A percentile compares a stretch with the other conserved stretches of the same genome.
phyloP scores from a whole-genome alignment of 1,140 invertebrate genomes.

The Ceratina calcarata region DNA sequence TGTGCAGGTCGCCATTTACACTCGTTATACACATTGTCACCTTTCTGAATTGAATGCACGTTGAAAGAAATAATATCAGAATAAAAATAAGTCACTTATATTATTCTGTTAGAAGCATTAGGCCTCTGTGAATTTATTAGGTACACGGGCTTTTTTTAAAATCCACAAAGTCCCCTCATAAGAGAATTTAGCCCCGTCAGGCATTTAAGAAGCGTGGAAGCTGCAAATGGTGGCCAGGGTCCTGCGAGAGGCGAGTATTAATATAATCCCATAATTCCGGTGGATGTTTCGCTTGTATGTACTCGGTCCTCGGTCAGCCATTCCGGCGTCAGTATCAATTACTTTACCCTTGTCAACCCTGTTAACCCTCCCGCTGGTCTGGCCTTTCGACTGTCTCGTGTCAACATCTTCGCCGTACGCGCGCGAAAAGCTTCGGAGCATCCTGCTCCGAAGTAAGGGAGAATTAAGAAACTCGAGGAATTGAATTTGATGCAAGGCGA shows the following conservation, averaged over 20 bases:
- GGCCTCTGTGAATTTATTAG: background rate
- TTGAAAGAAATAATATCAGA: background rate
- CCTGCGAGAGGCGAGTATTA: slow-evolving; percentile 20
- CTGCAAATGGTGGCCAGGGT: background rate
- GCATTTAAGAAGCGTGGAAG: background rate
- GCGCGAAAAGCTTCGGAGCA: background rate
- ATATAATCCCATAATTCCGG: slow-evolving; percentile 49
- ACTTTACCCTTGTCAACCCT: slow-evolving; percentile 47
- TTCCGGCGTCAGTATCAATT: slow-evolving; percentile 44
- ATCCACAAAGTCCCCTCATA: background rate
- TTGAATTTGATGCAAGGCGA: slow-evolving; percentile 8
- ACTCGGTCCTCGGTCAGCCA: slow-evolving; percentile 15
- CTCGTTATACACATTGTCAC: slow-evolving; percentile 10
- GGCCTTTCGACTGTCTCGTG: slow-evolving; percentile 1
- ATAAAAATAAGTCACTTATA: no score
- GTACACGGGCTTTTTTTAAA: background rate
- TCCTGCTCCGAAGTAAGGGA: background rate
- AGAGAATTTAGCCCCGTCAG: background rate
- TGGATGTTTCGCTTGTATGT: slow-evolving; percentile 34
- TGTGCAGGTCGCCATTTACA: background rate
- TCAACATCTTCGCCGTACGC: slow-evolving; percentile 17
- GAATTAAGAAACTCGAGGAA: slow-evolving; percentile 12
- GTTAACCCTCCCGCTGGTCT: slow-evolving; percentile 26
- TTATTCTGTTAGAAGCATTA: no score
- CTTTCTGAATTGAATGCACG: background rate